Percentiles rank a stretch among this genome's conserved stretches.
Conservation (phyloP, 2,113 vertebrate genomes). For the Pontoporia blainvillei region DNA sequence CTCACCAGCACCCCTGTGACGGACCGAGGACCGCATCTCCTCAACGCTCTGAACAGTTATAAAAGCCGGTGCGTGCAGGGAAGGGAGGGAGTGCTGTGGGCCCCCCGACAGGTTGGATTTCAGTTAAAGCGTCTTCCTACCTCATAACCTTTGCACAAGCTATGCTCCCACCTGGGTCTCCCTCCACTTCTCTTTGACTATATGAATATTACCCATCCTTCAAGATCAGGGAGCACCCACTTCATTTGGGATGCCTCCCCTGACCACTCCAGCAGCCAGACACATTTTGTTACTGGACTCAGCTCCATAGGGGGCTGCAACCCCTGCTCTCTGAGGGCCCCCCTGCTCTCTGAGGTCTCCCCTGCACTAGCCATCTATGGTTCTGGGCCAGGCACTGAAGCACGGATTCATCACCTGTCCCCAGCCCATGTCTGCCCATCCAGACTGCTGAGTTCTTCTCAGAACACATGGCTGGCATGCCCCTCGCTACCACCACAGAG, state of each 20-base stretch:
- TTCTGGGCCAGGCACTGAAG: neutral
- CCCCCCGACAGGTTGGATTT: neutral
- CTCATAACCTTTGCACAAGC: neutral
- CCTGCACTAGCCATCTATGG: neutral
- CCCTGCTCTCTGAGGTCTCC: neutral
- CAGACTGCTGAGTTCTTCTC: neutral
- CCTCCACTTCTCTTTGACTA: neutral
- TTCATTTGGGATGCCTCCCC: neutral
- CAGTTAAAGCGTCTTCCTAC: neutral
- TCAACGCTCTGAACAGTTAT: slow-evolving; percentile 95
- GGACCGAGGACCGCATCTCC: slow-evolving; percentile 89
- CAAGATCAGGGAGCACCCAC: neutral
- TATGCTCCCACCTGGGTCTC: neutral
- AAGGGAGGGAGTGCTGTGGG: neutral
- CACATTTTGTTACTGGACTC: neutral
- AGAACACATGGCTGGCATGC: neutral
- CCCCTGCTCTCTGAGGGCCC: neutral
- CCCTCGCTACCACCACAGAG: neutral
- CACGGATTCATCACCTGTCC: neutral
- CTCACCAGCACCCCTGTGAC: slow-evolving; percentile 88
- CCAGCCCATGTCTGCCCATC: neutral
- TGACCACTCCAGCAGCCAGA: neutral
- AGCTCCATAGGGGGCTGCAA: neutral
- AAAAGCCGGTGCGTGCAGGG: slow-evolving; percentile 91
- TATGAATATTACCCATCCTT: neutral